Evolutionary conservation across 2,888 invertebrate species (phyloP), one percentile per base, ranked within the genome.

Genomic region (Stenolophus ochropezus): DNA sequence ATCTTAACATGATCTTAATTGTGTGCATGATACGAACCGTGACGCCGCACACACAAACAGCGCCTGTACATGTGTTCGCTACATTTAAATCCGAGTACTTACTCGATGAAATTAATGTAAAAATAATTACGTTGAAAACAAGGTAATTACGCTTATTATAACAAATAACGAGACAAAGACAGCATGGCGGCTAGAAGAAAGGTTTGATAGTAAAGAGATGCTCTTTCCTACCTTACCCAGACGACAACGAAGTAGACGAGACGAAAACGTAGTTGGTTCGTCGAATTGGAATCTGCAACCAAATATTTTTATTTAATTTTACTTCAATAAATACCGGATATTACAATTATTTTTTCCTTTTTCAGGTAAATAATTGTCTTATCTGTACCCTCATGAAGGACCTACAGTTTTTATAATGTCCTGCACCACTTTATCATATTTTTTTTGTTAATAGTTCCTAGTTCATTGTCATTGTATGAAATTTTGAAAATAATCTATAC

Each of bases 1-100:
- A 89, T 89, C 89, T 87, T 85, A 85, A 87, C 86, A 86, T 86
- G 86, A 88, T 88, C 88, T 88, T 88, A 88, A 88, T 87, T 87
- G 86, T 85, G 82, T 82, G 84, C 86, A 86, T 86, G 86, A 86
- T 87, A 86, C 85, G 69, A 83, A 82, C 83, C 85, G 83, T 85
- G 83, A 85, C 23, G 33, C 58, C 14, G 14, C 27, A 71, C 56
- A 53, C 33, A 53, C 25, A 4, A 14, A 73, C 53, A 27, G 14
- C n/a, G 61, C 14, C 61, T 51, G 53, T 74, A 49, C 49, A 25
- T 75, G 25, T 75, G 75, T 65, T 56, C 69, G 81, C 75, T 75
- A 74, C 74, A 75, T 81, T 81, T 81, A 81, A 81, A 81, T 75
- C 81, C 25, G 49, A 75, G 75, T 75, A 81, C 58, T 81, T 81